phyloP scores from a whole-genome alignment of 2,113 vertebrate genomes.

The Garra rufa region DNA sequence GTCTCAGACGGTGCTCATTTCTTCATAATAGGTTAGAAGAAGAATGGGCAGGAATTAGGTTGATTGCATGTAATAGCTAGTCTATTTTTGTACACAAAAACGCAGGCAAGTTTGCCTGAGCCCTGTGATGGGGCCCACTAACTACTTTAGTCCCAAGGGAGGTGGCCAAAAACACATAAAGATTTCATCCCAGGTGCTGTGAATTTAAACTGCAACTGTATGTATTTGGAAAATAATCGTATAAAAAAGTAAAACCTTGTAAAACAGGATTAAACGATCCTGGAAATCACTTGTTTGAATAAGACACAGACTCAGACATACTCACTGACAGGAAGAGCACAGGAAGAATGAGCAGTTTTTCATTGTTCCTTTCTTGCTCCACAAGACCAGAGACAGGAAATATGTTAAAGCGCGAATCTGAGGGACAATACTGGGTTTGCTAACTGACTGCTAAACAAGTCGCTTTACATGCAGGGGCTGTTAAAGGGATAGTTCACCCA shows the following conservation, averaged over 20 bases:
- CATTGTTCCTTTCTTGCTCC: conserved; percentile 59
- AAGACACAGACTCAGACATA: neutral
- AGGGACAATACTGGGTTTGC: conserved; percentile 50
- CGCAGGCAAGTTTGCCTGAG: neutral
- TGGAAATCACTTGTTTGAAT: neutral
- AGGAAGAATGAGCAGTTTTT: conserved; percentile 62
- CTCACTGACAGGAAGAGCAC: conserved; percentile 50
- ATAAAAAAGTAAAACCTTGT: neutral
- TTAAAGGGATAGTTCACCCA: neutral
- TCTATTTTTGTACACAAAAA: neutral
- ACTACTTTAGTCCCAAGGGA: too few relatives aligned
- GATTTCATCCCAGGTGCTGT: neutral
- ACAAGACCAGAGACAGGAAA: conserved; percentile 50
- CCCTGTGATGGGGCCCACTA: neutral
- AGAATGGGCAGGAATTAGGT: neutral
- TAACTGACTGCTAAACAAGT: neutral
- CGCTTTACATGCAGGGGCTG: neutral
- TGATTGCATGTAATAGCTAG: conserved; percentile 16
- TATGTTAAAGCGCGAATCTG: conserved; percentile 59
- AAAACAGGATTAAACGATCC: neutral
- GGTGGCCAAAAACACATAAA: neutral
- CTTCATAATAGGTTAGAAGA: too few relatives aligned
- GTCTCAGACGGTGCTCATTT: neutral
- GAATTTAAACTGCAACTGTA: neutral
- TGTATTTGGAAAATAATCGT: neutral